Conservation (phyloP, 2,113 vertebrate genomes). For the Taxidea taxus region DNA sequence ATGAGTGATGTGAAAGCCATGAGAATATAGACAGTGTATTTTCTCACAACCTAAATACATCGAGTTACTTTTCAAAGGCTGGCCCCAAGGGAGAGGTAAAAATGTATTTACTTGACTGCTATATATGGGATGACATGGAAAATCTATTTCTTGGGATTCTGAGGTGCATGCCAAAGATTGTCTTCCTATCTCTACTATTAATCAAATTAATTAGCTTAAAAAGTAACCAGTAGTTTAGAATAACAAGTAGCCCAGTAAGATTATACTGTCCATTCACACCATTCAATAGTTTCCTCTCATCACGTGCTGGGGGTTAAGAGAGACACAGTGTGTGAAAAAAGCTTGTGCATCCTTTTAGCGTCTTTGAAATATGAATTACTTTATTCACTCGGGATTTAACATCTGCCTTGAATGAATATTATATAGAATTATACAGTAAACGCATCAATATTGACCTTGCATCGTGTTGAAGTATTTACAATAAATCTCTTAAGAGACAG, state of each 20-base stretch:
- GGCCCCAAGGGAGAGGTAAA: constrained; percentile 69
- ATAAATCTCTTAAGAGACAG: not conserved
- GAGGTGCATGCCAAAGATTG: constrained; percentile 43
- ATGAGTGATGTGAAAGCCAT: constrained; percentile 53
- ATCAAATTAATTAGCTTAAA: constrained; percentile 53
- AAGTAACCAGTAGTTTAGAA: constrained; percentile 31
- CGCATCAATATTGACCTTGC: not conserved
- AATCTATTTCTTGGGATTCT: constrained; percentile 52
- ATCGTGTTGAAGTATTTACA: not conserved
- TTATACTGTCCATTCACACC: not conserved
- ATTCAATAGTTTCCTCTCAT: constrained; percentile 2
- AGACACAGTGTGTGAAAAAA: not conserved
- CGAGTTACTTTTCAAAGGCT: constrained; percentile 60
- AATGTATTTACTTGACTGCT: constrained; percentile 71
- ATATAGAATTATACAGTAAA: not conserved
- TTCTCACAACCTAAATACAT: constrained; percentile 70
- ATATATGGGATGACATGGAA: constrained; percentile 69
- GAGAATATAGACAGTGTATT: constrained; percentile 70
- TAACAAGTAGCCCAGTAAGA: constrained; percentile 12
- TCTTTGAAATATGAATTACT: constrained; percentile 25
- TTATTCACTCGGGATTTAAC: constrained; percentile 21
- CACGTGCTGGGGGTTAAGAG: not conserved
- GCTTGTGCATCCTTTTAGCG: not conserved
- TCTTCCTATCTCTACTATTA: constrained; percentile 55
- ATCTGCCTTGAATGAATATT: not conserved